Base-by-base conservation (phyloP, 35 echinoderm and acorn worm species). In the Heliocidaris erythrogramma region DNA sequence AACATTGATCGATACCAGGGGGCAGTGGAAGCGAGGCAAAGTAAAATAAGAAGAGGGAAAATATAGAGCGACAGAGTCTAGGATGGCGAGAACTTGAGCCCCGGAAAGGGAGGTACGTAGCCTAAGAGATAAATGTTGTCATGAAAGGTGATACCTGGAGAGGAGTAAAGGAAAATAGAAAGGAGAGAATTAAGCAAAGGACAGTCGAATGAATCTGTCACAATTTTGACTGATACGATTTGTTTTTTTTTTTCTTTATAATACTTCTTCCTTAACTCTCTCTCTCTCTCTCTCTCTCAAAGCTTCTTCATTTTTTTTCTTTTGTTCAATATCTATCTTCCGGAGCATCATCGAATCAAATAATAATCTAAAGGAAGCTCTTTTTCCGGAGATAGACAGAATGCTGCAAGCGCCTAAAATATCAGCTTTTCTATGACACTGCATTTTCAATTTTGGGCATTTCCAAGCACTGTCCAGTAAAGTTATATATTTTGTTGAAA, bases 1-100 rank as follows among this genome's bases (percentile, higher is more conserved):
- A 92, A 30, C 47, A 92, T 92, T 92, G 91, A 92, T 92, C 91
- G 91, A 92, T 92, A 92, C 91, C 49, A 92, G 29, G 49, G 49
- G 91, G 29, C 47, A 92, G 91, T 49, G 49, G 30, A 92, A 92
- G 91, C 48, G 91, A 59, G 50, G 49, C 29, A 59, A 27, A 92
- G 49, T 52, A 59, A 92, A 56, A 30, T 5, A 92, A 48, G n/a
- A 92, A 50, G 47, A 92, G 4, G 91, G 49, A 30, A 30, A 48
- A 92, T 48, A 50, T 89, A 48, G 87, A 89, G 32, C 87, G 87
- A 48, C 87, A 18, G 29, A 32, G 87, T 89, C 87, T 89, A 14
- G 87, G 87, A 32, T 89, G 87, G 87, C 85, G 31, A 32, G 87
- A 89, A 89, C 47, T 42, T 89, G 87, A 89, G 87, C 30, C 47